Base-by-base conservation (phyloP, 2,797 vertebrate genomes). In the Leuciscus waleckii region DNA sequence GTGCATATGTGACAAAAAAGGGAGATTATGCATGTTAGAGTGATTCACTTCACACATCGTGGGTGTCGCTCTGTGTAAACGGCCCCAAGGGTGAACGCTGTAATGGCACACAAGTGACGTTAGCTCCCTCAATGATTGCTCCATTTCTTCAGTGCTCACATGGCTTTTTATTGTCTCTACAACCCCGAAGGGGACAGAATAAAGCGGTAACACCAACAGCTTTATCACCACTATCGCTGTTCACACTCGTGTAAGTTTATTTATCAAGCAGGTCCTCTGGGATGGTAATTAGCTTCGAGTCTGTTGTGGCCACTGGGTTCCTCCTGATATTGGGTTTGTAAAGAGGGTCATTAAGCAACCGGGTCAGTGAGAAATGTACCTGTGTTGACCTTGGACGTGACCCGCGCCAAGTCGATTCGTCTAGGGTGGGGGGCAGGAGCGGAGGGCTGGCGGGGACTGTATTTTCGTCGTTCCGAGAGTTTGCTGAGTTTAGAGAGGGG, bases 401-500 rank as follows among this genome's bases (percentile, higher is more conserved):
- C 1, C 0, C 93, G 96, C 0, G 96, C 94, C 39, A 96, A 90
- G 83, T 98, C 96, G 2, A 95, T 88, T 68, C 90, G 93, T 74
- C 95, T 97, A 87, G 93, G 95, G 56, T 95, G 94, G 32, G 95
- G 95, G 51, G 89, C 11, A 16, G 93, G 90, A 19, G 93, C 88
- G 0, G 88, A 89, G 0, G 91, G 91, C 69, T 93, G 94, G 10
- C 74, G 17, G 1, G 94, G 90, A 82, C 58, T 85, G 35, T 63
- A 87, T 93, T 95, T 97, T 81, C 90, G 96, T 67, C 93, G 93
- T 65, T 97, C 95, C 23, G 93, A 92, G 79, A 95, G 94, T 93
- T 97, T 98, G 92, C 92, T 97, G 90, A 99, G 97, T 93, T 99
- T 99, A 17, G 97, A 98, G 81, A 99, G 94, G 0, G 98, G 98